Evolutionary conservation across 2,888 invertebrate species (phyloP).

Genomic region (Eristalinus aeneus): DNA sequence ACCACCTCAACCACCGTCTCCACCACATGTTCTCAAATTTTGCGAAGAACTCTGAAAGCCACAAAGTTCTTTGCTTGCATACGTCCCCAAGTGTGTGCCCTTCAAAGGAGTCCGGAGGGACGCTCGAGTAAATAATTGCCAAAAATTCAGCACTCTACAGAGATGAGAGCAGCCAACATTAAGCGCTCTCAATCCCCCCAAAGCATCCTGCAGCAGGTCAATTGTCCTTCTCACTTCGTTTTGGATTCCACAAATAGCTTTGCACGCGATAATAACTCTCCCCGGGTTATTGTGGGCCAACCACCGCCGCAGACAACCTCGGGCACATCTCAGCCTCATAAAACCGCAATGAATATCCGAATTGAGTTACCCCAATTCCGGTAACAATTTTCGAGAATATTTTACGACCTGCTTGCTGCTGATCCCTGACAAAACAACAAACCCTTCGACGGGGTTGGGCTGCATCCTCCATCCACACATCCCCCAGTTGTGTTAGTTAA

Average conservation of each 20-base stretch:
- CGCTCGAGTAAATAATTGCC: not conserved
- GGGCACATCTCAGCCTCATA: not conserved
- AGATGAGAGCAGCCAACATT: no score
- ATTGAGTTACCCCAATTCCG: not conserved
- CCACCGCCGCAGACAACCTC: not conserved
- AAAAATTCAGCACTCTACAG: not conserved
- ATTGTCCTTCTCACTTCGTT: not conserved
- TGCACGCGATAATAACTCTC: not conserved
- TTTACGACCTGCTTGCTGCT: constrained; percentile 10
- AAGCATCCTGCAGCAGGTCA: not conserved
- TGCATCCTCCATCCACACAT: not conserved
- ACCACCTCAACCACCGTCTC: not conserved
- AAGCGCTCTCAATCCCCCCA: not conserved
- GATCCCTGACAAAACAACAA: not conserved
- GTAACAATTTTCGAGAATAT: not conserved
- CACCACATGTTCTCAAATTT: not conserved
- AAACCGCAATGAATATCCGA: not conserved
- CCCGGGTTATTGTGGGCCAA: not conserved
- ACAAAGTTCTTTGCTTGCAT: not conserved
- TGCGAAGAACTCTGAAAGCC: not conserved
- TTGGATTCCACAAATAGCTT: not conserved
- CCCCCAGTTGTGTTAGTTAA: not conserved
- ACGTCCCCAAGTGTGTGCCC: not conserved
- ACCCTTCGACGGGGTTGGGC: not conserved
- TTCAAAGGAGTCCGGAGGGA: not conserved